Conservation (phyloP, 2,797 vertebrate genomes). For the Poeciliopsis paucimaculata region DNA sequence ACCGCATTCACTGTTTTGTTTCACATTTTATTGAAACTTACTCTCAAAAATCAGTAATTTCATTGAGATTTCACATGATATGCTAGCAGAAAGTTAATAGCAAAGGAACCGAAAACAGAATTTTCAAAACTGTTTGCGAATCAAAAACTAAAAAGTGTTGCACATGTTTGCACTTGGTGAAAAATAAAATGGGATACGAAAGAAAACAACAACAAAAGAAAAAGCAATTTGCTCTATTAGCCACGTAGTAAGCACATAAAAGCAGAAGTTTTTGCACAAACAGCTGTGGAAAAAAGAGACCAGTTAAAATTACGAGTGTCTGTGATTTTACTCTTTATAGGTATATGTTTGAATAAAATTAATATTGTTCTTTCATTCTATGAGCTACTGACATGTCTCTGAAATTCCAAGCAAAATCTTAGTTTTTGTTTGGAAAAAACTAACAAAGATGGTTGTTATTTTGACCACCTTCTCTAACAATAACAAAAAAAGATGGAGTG, state of each 20-base stretch:
- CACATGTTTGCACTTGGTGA: neutral
- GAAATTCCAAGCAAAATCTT: too few species aligned
- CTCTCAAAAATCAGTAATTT: neutral
- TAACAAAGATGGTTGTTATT: too few species aligned
- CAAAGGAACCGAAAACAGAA: neutral
- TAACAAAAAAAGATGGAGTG: too few species aligned
- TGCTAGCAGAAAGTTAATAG: neutral
- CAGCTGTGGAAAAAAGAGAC: too few species aligned
- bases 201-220: neutral
- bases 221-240: neutral
- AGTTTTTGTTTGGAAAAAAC: too few species aligned
- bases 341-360: too few species aligned
- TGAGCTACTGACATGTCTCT: too few species aligned
- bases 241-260: neutral
- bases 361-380: too few species aligned
- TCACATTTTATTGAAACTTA: neutral
- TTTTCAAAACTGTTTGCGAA: neutral
- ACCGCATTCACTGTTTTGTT: constrained; percentile 29
- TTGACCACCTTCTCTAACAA: too few species aligned
- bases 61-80: neutral
- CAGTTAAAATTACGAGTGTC: neutral
- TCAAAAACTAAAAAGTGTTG: neutral
- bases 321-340: too few species aligned
- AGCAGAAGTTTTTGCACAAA: neutral
- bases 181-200: neutral